These are phyloP conservation scores for Thera britannica DNA, from an alignment of 2,888 invertebrate species.

Conservation along the genomic window DNA sequence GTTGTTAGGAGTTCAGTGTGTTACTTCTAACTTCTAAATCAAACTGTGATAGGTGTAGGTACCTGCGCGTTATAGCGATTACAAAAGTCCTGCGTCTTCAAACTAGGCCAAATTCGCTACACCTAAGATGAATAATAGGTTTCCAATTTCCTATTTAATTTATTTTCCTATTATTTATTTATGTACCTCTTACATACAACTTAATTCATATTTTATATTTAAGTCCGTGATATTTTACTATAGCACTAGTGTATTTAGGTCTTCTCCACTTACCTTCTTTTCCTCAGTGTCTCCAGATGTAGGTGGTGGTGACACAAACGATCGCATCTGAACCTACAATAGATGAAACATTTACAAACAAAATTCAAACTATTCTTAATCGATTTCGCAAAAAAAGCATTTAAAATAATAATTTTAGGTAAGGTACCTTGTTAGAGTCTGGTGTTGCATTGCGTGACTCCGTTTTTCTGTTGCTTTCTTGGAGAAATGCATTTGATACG, in stretches of 20 bases:
- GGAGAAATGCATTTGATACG: constrained; percentile 76
- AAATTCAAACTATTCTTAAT: too few species aligned
- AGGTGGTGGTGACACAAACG: constrained; percentile 39
- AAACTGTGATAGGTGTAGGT: background rate
- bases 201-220: too few species aligned
- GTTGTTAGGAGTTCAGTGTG: background rate
- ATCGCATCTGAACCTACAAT: constrained; percentile 38
- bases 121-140: too few species aligned
- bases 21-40: background rate
- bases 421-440: constrained; percentile 72
- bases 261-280: constrained; percentile 31
- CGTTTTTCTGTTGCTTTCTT: constrained; percentile 72
- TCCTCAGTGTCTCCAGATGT: constrained; percentile 37
- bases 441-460: constrained; percentile 75
- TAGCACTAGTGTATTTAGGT: too few species aligned
- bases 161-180: constrained; percentile 11
- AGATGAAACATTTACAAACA: background rate
- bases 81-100: too few species aligned
- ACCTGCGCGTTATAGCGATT: too few species aligned
- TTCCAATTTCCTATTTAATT: background rate
- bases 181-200: constrained; percentile 10
- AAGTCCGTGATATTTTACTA: too few species aligned
- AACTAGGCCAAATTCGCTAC: too few species aligned
- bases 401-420: background rate
- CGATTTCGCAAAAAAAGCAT: too few species aligned